Evolutionary conservation across 2,888 invertebrate genomes (phyloP).

Genomic region (Tyria jacobaeae): DNA sequence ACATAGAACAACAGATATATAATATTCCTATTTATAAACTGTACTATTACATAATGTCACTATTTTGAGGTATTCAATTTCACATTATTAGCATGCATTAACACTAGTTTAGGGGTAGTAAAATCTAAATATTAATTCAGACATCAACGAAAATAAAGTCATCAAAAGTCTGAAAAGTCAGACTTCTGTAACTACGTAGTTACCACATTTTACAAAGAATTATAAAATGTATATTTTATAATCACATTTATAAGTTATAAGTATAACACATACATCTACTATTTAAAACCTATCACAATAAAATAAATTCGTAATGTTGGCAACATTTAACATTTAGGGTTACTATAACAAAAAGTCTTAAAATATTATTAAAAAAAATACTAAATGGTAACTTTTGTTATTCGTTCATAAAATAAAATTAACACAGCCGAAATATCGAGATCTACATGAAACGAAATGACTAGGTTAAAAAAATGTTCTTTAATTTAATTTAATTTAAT

Average conservation of each 20-base stretch:
- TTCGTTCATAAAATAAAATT: slow-evolving; percentile 52
- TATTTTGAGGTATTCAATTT: slow-evolving; percentile 70
- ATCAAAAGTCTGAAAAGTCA: background rate
- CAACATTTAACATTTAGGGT: slow-evolving; percentile 47
- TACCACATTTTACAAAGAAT: slow-evolving; percentile 17
- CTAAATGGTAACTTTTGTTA: slow-evolving; percentile 38
- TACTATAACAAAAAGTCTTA: slow-evolving; percentile 28
- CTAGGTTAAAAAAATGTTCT: slow-evolving; percentile 53
- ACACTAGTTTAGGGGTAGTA: slow-evolving; percentile 23
- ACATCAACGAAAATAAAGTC: slow-evolving; percentile 11
- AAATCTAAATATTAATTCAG: slow-evolving; percentile 11
- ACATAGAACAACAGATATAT: slow-evolving; percentile 82
- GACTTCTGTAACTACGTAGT: slow-evolving; percentile 7
- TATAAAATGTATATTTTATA: slow-evolving; percentile 30
- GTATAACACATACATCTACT: slow-evolving; percentile 56
- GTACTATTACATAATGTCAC: slow-evolving; percentile 54
- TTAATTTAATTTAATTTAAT: too few species aligned
- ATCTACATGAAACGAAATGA: slow-evolving; percentile 67
- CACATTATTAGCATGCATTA: slow-evolving; percentile 49
- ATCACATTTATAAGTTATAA: slow-evolving; percentile 55
- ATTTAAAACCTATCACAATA: slow-evolving; percentile 52
- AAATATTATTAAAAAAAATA: slow-evolving; percentile 12
- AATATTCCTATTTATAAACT: slow-evolving; percentile 57
- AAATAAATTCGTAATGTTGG: slow-evolving; percentile 60
- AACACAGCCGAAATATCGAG: slow-evolving; percentile 81